Evolutionary conservation across 2,797 vertebrate species (phyloP), one percentile per base, ranked within the genome.

Genomic region (Acanthornis magna): DNA sequence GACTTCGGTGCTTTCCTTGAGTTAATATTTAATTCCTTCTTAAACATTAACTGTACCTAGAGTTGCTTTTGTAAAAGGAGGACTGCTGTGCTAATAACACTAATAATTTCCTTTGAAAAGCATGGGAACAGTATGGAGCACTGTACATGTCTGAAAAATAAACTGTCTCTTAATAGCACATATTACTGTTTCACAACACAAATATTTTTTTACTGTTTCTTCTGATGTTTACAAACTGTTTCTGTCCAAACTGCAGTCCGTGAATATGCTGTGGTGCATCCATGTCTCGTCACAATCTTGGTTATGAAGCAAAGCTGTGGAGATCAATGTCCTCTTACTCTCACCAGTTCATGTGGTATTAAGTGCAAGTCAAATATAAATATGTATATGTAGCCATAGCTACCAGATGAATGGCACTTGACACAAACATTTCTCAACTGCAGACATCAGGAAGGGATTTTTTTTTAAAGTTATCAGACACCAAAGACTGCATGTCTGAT

Each of bases 11-110:
- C 88, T 90, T 95, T 95, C 93, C 87, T 92, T 91, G 91, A 94
- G 97, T 98, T 98, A 98, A 98, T 98, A 83, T 98, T 98, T 98
- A 98, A 97, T 97, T 95, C 67, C 51, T 90, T 95, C 96, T 97
- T 97, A 98, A 98, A 97, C 96, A 98, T 98, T 98, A 98, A 98
- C 97, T 93, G 81, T 61, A 94, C 73, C 90, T 94, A 80, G 88
- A 73, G 61, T 38, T 61, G 47, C 67, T 95, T 97, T 94, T 94
- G 76, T 90, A 80, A 71, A 92, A 84, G 83, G 83, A 86, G 68
- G 68, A 45, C 83, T 91, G 88, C 90, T 96, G 96, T 92, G 88
- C 80, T 95, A 94, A 88, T 81, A 95, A 85, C 32, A n/a, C 66
- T 90, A 83, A 86, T 93, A 25, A 34, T 95, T 95, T 96, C 83